Evolutionary conservation across 2,113 vertebrate genomes (phyloP), one percentile per base, ranked within the genome.

Genomic region (Cryptoleucopteryx plumbea): DNA sequence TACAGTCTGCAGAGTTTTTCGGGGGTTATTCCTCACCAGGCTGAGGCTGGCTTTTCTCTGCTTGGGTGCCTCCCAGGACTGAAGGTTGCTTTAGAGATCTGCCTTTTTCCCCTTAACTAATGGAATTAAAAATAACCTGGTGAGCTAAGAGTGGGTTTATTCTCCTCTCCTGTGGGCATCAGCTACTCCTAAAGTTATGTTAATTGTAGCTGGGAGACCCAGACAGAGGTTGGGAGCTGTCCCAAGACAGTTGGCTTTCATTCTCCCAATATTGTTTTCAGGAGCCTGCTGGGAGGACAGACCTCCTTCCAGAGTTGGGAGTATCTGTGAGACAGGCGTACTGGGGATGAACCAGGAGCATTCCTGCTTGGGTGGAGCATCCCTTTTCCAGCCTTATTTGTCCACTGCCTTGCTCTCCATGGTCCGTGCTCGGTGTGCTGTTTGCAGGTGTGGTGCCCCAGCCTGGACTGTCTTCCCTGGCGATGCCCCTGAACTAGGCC

Each of bases 181-280:
- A 94, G 50, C 83, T 93, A 23, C 81, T 94, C 40, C 70, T 80
- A 6, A 94, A 95, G 70, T 82, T 95, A 75, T 48, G 47, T 63
- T 90, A 91, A 93, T 82, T 96, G 78, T 91, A 85, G 70, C 40
- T 94, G 65, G 32, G 52, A 96, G 91, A 50, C 36, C 29, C 45
- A 81, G 53, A 32, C 17, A 52, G 67, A 55, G 43, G 12, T 13
- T 95, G 89, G 83, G 81, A 91, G 43, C 61, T 82, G 13, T 53
- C 55, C 78, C 66, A 50, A 52, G 40, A 26, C 13, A 25, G 43
- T 3, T 84, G 40, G 61, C 56, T 94, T 85, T 45, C 3, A 1
- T 87, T 91, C 70, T 94, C 48, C 29, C 32, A 47, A 0, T 52
- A 23, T 11, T 11, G 48, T 85, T 91, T 75, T 58, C 48, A 40